A percentile compares a stretch with the other conserved stretches of the same genome.
Conservation (phyloP, 2,888 invertebrate species). For the Cheiracanthium punctorium region DNA sequence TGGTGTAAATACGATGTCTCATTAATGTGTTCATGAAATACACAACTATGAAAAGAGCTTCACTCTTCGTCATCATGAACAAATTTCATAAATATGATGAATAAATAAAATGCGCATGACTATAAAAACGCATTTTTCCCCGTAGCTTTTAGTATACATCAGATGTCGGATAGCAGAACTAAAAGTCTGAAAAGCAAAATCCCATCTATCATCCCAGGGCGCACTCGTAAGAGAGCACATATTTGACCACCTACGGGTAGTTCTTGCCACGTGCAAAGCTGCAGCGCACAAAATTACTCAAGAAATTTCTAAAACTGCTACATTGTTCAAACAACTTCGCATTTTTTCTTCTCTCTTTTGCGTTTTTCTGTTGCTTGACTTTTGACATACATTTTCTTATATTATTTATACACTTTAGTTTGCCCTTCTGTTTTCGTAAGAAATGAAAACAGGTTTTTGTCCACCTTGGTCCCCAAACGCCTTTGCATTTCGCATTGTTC, state of each 20-base stretch:
- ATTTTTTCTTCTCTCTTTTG: not conserved
- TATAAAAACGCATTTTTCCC: too few relatives aligned
- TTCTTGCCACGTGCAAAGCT: not conserved
- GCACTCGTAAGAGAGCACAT: not conserved
- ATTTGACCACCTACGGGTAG: constrained; percentile 14
- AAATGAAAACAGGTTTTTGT: constrained; percentile 50
- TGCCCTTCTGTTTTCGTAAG: not conserved
- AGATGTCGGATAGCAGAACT: too few relatives aligned
- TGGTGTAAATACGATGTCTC: too few relatives aligned
- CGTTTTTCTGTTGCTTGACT: not conserved
- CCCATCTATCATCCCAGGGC: constrained; percentile 5
- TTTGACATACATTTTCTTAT: not conserved
- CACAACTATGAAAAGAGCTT: too few relatives aligned
- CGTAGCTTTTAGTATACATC: too few relatives aligned
- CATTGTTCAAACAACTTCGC: not conserved
- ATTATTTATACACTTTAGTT: constrained; percentile 12
- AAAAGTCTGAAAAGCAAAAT: not conserved
- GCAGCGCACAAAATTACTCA: not conserved
- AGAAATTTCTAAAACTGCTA: not conserved
- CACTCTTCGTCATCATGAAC: too few relatives aligned
- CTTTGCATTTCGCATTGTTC: constrained; percentile 29
- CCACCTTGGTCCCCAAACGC: not conserved
- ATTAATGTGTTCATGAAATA: too few relatives aligned
- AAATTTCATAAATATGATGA: too few relatives aligned
- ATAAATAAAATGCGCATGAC: too few relatives aligned